phyloP scores from a whole-genome alignment of 2,113 vertebrate genomes.

The Madoqua kirkii region DNA sequence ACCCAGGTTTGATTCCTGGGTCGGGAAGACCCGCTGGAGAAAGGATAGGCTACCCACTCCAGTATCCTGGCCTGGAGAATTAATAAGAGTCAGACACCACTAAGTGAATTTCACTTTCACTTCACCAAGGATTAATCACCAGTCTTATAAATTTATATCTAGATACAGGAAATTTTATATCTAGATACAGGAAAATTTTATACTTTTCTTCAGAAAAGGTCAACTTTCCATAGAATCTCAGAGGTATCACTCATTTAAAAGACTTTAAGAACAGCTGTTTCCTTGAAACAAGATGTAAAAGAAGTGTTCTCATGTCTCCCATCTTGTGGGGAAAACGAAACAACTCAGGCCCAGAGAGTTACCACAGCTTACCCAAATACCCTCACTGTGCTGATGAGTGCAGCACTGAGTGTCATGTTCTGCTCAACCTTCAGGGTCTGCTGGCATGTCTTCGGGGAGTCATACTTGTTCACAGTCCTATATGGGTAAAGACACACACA shows the following conservation, averaged over 20 bases:
- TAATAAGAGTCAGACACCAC: neutral
- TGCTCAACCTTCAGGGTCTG: neutral
- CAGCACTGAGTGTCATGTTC: rapidly evolving
- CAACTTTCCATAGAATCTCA: neutral
- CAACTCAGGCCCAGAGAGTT: neutral
- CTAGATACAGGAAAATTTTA: neutral
- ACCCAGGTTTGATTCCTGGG: neutral
- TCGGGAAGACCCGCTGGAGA: neutral
- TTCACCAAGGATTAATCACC: neutral
- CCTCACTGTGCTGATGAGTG: neutral
- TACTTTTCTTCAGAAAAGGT: neutral
- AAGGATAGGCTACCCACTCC: neutral
- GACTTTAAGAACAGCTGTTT: neutral
- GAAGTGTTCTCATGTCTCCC: neutral
- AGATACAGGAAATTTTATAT: neutral
- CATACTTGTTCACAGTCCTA: neutral
- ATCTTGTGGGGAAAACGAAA: neutral
- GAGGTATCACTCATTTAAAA: neutral
- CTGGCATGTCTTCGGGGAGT: neutral
- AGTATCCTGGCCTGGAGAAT: neutral
- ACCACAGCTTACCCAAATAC: neutral
- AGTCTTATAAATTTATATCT: neutral
- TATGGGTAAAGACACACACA: neutral
- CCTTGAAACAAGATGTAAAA: neutral
- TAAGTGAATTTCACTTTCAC: neutral